These are phyloP conservation scores for Cinclus cinclus DNA, from an alignment of 2,113 vertebrate genomes.

Conservation along the genomic window DNA sequence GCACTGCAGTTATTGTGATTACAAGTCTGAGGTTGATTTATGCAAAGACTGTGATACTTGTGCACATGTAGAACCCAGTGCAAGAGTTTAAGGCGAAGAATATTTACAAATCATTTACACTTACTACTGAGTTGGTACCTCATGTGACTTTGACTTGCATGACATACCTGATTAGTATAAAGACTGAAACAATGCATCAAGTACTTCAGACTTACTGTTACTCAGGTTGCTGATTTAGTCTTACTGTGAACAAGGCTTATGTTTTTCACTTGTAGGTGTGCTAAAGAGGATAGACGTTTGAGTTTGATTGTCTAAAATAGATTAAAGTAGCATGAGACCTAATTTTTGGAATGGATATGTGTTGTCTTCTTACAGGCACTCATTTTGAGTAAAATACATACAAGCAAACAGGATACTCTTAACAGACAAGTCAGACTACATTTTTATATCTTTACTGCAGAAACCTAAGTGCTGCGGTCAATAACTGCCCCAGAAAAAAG, in stretches of 20 bases:
- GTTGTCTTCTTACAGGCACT: background rate
- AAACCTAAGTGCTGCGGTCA: background rate
- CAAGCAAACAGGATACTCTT: background rate
- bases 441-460: background rate
- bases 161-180: background rate
- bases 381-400: background rate
- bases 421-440: background rate
- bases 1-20: background rate
- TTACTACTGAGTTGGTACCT: background rate
- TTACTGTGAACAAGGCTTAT: background rate
- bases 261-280: background rate
- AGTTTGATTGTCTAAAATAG: background rate
- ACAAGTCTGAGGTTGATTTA: background rate
- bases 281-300: background rate
- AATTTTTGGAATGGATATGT: accelerated
- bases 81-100: background rate
- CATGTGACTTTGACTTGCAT: background rate
- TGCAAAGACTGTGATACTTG: background rate
- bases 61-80: background rate
- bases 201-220: background rate
- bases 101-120: background rate
- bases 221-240: background rate
- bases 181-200: background rate
- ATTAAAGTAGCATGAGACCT: background rate
- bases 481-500: background rate